Evolutionary conservation across 2,888 invertebrate species (phyloP).

Genomic region (Sminthurides aquaticus): DNA sequence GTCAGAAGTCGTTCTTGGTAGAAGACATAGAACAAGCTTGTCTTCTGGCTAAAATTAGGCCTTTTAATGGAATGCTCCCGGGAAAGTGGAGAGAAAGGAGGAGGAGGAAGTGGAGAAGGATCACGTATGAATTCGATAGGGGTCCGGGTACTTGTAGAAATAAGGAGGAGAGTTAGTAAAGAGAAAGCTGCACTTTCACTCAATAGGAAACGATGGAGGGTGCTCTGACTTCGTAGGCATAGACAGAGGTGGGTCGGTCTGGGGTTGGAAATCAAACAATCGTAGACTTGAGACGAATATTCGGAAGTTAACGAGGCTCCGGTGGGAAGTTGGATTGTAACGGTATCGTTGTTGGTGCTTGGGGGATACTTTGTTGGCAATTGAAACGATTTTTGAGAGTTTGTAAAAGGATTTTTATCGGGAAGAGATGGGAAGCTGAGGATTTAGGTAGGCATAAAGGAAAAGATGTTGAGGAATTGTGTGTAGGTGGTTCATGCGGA

Average conservation of each 20-base stretch:
- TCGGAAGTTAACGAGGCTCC: background rate
- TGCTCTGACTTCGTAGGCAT: no score
- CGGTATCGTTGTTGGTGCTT: background rate
- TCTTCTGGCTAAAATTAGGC: slow-evolving; percentile 29
- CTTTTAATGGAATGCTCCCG: slow-evolving; percentile 27
- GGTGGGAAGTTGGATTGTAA: background rate
- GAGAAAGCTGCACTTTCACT: background rate
- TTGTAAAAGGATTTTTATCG: background rate
- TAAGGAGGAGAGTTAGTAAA: background rate
- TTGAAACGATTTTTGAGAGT: background rate
- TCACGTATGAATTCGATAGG: background rate
- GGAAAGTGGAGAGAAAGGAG: background rate
- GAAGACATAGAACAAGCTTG: slow-evolving; percentile 22
- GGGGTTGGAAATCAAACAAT: background rate
- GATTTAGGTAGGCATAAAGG: background rate
- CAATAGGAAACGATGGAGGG: background rate
- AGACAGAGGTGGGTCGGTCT: no score
- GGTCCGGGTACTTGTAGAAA: background rate
- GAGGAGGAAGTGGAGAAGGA: background rate
- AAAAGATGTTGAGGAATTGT: background rate
- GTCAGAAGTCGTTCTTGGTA: slow-evolving; percentile 25
- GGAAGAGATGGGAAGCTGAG: background rate
- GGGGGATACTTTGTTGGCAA: background rate
- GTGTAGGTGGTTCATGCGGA: background rate
- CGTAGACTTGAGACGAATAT: background rate